phyloP scores from a whole-genome alignment of 2,113 vertebrate genomes.

The Perccottus glenii region DNA sequence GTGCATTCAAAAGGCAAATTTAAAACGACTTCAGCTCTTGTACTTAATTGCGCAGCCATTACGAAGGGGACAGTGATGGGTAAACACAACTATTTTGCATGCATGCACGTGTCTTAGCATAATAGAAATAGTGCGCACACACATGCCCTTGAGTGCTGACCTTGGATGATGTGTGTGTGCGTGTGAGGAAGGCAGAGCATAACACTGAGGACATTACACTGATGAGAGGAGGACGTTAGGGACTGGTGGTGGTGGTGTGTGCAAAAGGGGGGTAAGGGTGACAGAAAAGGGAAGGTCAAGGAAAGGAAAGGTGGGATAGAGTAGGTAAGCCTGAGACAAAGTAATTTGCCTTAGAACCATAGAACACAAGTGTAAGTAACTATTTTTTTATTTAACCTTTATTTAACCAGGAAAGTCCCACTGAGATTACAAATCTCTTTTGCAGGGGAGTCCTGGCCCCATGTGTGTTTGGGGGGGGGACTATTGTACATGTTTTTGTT shows the following conservation, averaged over 20 bases:
- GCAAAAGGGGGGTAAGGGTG: constrained; percentile 1
- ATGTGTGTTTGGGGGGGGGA: too few relatives aligned
- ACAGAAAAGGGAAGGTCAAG: constrained; percentile 37
- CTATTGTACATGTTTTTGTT: too few relatives aligned
- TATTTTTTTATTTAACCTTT: too few relatives aligned
- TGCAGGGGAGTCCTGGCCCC: too few relatives aligned
- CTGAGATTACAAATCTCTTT: too few relatives aligned
- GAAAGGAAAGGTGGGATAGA: constrained; percentile 18
- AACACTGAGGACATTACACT: constrained; percentile 58
- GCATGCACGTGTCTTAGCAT: constrained; percentile 10
- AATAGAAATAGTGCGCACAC: constrained; percentile 27
- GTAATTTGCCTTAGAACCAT: background rate
- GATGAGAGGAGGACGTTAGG: constrained; percentile 48
- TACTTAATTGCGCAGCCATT: background rate
- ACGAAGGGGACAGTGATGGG: background rate
- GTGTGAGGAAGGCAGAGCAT: constrained; percentile 41
- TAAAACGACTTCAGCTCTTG: background rate
- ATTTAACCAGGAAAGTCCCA: too few relatives aligned
- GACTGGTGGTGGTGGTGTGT: constrained; percentile 25
- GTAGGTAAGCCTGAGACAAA: constrained; percentile 2
- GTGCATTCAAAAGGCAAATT: constrained; percentile 1
- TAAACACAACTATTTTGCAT: constrained; percentile 8
- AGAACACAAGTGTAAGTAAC: background rate
- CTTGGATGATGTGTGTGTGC: constrained; percentile 58
- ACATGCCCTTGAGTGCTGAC: constrained; percentile 68